Percentiles rank a stretch among this genome's conserved stretches.
phyloP scores from a whole-genome alignment of 2,888 invertebrate genomes.

The Troglohyphantes excavatus region DNA sequence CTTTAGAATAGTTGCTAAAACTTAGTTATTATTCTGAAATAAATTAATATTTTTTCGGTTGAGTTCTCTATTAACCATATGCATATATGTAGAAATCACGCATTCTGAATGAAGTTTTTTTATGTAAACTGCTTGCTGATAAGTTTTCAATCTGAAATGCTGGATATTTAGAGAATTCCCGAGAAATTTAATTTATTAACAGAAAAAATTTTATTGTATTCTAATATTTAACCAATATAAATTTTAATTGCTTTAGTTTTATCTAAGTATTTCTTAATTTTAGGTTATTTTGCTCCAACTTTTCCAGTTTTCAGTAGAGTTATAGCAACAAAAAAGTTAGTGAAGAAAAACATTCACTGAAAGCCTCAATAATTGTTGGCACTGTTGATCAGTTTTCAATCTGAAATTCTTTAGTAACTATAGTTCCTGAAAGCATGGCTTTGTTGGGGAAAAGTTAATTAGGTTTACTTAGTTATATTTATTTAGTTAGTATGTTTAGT shows the following conservation, averaged over 20 bases:
- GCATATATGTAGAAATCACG: constrained; percentile 2
- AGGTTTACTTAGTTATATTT: constrained; percentile 5
- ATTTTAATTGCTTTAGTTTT: not conserved
- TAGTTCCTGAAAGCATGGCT: constrained; percentile 9
- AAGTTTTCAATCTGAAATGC: constrained; percentile 67
- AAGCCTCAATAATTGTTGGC: not conserved
- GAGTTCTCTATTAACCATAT: constrained; percentile 14
- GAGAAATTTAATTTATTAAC: not conserved
- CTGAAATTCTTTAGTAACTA: constrained; percentile 2
- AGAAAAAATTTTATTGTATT: not conserved
- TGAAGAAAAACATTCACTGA: constrained; percentile 53
- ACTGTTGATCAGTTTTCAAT: constrained; percentile 63
- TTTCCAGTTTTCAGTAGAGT: constrained; percentile 8
- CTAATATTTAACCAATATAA: too few species aligned
- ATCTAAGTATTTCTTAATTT: not conserved
- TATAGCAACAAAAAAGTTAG: not conserved
- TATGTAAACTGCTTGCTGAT: constrained; percentile 27
- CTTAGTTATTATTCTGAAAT: not conserved
- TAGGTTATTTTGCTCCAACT: not conserved
- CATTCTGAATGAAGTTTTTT: not conserved
- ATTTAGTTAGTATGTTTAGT: not conserved
- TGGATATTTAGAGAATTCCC: not conserved
- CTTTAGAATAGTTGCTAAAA: too few species aligned
- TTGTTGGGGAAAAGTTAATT: not conserved
- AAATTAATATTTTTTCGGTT: constrained; percentile 7